Evolutionary conservation across 2,113 vertebrate genomes (phyloP).

Genomic region (Tricholaema leucomelas): DNA sequence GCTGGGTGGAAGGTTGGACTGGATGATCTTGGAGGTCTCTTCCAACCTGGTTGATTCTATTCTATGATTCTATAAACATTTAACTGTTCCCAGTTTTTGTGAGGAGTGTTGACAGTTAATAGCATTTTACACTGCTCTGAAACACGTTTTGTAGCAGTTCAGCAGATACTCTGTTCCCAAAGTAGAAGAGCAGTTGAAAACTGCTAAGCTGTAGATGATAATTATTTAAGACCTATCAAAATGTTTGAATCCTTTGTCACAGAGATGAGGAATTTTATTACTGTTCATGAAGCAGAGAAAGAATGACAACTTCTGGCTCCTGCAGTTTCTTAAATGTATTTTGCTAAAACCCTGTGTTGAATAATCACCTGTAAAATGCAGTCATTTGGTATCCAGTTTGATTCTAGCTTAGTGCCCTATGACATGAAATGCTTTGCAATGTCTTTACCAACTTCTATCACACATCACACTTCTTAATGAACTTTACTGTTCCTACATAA

Average conservation of each 20-base stretch:
- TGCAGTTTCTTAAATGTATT: not conserved
- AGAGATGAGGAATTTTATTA: not conserved
- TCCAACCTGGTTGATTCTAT: no score
- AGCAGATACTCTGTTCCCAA: not conserved
- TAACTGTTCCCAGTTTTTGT: not conserved
- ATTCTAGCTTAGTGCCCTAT: not conserved
- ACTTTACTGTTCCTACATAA: not conserved
- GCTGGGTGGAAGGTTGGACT: no score
- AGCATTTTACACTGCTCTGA: not conserved
- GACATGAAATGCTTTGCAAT: not conserved
- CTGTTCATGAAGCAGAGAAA: not conserved
- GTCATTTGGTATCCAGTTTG: not conserved
- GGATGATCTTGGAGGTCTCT: no score
- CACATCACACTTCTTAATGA: not conserved
- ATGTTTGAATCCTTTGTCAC: not conserved
- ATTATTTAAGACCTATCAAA: not conserved
- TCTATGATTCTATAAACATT: not conserved
- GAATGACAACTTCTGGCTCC: not conserved
- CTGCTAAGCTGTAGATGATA: not conserved
- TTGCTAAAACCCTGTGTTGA: not conserved
- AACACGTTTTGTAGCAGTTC: not conserved
- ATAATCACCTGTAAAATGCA: not conserved
- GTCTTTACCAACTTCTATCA: not conserved
- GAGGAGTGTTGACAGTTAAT: not conserved
- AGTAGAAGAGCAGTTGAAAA: not conserved